These are phyloP conservation scores for Seriola rivoliana DNA, from an alignment of 2,113 vertebrate genomes.

Conservation along the genomic window DNA sequence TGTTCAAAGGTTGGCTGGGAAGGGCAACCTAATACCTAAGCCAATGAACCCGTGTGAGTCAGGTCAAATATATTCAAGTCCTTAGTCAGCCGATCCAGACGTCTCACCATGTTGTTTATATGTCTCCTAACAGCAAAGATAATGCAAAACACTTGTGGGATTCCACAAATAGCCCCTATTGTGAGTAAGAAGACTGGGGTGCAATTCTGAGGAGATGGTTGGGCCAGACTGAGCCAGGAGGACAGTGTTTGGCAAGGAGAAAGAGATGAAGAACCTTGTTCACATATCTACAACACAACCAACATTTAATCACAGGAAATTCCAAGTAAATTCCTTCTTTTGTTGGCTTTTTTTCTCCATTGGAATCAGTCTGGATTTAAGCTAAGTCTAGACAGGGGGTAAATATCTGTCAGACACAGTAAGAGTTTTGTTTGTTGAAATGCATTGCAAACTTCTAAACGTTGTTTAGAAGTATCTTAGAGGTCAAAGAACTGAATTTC, in stretches of 20 bases:
- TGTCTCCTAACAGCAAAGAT: conserved; percentile 59
- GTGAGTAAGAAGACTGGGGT: conserved; percentile 38
- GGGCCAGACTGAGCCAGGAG: conserved; percentile 26
- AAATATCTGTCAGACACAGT: conserved; percentile 16
- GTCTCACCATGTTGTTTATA: conserved; percentile 57
- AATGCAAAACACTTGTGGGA: conserved; percentile 62
- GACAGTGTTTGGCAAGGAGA: conserved; percentile 9
- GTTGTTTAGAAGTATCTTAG: background rate
- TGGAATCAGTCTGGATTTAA: conserved; percentile 34
- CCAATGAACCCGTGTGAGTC: conserved; percentile 49
- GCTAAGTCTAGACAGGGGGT: background rate
- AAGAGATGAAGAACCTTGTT: conserved; percentile 44
- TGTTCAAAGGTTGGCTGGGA: conserved; percentile 34
- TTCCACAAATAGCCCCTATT: conserved; percentile 56
- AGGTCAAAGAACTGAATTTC: background rate
- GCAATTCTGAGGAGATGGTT: conserved; percentile 29
- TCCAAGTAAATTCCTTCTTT: conserved; percentile 59
- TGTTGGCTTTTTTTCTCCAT: conserved; percentile 32
- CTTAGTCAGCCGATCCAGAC: conserved; percentile 58
- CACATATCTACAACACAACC: conserved; percentile 52
- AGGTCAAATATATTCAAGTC: conserved; percentile 52
- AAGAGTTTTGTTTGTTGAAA: conserved; percentile 1
- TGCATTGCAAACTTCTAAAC: background rate
- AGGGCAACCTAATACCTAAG: conserved; percentile 49
- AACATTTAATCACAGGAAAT: conserved; percentile 74